Evolutionary conservation across 2,113 vertebrate genomes (phyloP).

Genomic region (Sturnus vulgaris): DNA sequence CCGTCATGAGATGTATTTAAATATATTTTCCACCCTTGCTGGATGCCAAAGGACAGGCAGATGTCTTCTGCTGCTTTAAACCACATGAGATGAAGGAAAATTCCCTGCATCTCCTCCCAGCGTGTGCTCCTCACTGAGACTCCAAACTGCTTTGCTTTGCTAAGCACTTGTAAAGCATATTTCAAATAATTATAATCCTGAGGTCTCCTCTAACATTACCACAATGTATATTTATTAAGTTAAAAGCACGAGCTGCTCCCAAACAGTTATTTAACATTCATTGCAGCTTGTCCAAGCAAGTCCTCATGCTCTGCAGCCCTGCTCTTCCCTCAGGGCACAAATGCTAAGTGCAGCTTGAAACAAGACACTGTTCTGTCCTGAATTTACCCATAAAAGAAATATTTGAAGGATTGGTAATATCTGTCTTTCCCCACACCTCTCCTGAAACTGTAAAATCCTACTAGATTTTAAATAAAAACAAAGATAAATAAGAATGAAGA

Average conservation of each 20-base stretch:
- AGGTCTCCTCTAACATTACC: constrained; percentile 15
- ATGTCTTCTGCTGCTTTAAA: neutral
- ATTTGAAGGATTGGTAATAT: neutral
- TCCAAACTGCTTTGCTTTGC: neutral
- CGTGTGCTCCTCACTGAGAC: neutral
- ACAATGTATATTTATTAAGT: constrained; percentile 51
- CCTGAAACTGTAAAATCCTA: neutral
- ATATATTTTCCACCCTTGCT: neutral
- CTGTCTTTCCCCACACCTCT: neutral
- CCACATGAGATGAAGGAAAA: neutral
- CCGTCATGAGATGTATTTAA: neutral
- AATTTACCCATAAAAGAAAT: constrained; percentile 22
- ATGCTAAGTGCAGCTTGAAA: constrained; percentile 46
- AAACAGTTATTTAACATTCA: constrained; percentile 41
- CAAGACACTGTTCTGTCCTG: constrained; percentile 31
- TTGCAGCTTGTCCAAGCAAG: constrained; percentile 65
- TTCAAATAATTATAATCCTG: constrained; percentile 59
- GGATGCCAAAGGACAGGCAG: neutral
- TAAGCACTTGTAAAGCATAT: constrained; percentile 7
- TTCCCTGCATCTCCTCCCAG: neutral
- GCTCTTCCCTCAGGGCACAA: constrained; percentile 55
- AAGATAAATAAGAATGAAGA: neutral
- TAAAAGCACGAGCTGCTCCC: constrained; percentile 34
- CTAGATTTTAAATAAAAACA: neutral
- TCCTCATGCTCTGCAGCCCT: neutral